Percentiles rank a stretch among this genome's conserved stretches.
phyloP scores from a whole-genome alignment of 1,140 invertebrate species.

The Drosophila kohkoa region DNA sequence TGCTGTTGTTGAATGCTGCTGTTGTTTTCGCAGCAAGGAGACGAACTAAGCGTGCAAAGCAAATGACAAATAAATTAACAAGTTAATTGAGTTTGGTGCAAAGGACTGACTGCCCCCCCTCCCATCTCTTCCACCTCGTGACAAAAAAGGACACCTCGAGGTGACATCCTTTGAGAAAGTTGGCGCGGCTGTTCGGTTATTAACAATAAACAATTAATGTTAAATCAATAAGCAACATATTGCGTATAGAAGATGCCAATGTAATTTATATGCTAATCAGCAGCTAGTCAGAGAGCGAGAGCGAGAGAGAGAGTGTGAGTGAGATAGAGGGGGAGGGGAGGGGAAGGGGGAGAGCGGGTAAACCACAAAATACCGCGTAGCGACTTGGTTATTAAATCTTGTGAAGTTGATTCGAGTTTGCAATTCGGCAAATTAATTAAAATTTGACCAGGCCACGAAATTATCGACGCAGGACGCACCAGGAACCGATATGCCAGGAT shows the following conservation, averaged over 20 bases:
- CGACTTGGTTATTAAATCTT: constrained; percentile 29
- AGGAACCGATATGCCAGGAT: constrained; percentile 5
- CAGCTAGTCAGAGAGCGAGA: constrained; percentile 19
- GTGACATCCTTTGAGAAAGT: constrained; percentile 44
- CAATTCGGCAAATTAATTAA: constrained; percentile 71
- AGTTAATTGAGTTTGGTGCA: constrained; percentile 78
- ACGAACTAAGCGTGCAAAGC: constrained; percentile 65
- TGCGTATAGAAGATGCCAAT: constrained; percentile 16
- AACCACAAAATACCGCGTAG: constrained; percentile 4
- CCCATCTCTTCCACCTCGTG: constrained; percentile 28
- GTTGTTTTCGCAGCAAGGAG: constrained; percentile 35
- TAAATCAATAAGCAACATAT: constrained; percentile 72
- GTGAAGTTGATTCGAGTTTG: constrained; percentile 15
- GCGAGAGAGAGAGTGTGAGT: background rate
- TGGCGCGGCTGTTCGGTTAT: constrained; percentile 51
- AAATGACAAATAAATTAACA: constrained; percentile 81
- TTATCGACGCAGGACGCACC: constrained; percentile 51
- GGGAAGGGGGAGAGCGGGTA: too few relatives aligned
- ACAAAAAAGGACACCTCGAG: constrained; percentile 38
- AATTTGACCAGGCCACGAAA: constrained; percentile 64
- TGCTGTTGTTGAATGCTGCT: constrained; percentile 11
- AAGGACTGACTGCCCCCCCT: constrained; percentile 15
- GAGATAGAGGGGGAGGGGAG: background rate
- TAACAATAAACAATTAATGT: constrained; percentile 80
- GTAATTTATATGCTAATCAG: constrained; percentile 81